Evolutionary conservation across 2,113 vertebrate species (phyloP).

Genomic region (Catharus minimus): DNA sequence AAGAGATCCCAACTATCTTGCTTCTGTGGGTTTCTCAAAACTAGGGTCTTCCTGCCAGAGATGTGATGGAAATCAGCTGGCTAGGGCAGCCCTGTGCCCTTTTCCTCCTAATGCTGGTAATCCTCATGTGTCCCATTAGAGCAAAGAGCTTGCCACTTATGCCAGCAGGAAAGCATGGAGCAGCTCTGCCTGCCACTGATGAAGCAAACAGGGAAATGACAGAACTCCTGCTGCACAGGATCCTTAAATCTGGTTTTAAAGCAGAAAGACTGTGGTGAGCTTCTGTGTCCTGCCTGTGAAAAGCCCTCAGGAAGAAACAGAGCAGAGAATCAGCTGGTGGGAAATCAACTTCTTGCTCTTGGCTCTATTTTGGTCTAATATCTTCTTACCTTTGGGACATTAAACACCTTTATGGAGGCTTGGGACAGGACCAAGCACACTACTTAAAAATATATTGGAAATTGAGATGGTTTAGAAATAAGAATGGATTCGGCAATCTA

Average conservation of each 20-base stretch:
- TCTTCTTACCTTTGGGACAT: not conserved
- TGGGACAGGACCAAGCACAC: not conserved
- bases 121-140: not conserved
- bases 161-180: not conserved
- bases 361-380: not conserved
- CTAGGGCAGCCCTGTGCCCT: slow-evolving; percentile 6
- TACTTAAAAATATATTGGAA: not conserved
- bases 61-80: not conserved
- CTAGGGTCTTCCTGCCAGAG: not conserved
- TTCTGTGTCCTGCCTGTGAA: not conserved
- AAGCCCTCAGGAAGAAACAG: not conserved
- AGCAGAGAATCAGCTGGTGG: not conserved
- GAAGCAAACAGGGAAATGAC: slow-evolving; percentile 23
- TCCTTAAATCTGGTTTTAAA: not conserved
- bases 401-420: not conserved
- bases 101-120: slow-evolving; percentile 13
- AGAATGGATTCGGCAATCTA: not conserved
- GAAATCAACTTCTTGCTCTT: not conserved
- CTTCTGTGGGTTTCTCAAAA: not conserved
- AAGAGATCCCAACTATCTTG: not conserved
- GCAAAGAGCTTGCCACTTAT: slow-evolving; percentile 18
- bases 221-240: not conserved
- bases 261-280: not conserved
- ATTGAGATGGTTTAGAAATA: not conserved
- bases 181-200: not conserved